Base-by-base conservation (phyloP, 2,888 invertebrate genomes). In the Apamea anceps region DNA sequence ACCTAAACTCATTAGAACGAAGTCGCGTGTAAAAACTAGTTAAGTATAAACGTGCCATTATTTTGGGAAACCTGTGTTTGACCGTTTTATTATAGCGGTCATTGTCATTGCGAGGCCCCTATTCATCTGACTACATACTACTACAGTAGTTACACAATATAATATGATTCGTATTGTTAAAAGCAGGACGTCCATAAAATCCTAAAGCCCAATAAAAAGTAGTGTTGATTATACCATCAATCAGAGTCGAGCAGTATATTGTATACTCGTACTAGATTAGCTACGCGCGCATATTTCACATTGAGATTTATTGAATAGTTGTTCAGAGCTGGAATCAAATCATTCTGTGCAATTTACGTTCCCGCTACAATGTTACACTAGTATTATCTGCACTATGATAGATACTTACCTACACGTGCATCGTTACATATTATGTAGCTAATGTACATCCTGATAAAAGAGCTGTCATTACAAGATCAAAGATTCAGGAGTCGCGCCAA, bases 261-360 rank as follows among this genome's bases (percentile, higher is more conserved):
- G 74, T 66, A 65, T 65, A 60, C 48, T 60, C n/a, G 32, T 48
- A 63, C 42, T 77, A 74, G 72, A 81, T 88, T 84, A 74, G 67
- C 75, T 62, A 42, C 80, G 51, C 74, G 45, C 57, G 65, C 42
- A 84, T 86, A 76, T 78, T 78, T 81, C 84, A 79, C 81, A 70
- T 74, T 79, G 79, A 80, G 78, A 88, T 87, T 87, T 87, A 87
- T 84, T 81, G 77, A 73, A 77, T 81, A 81, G 86, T 71, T 83
- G 75, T 79, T 81, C 70, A 62, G 74, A 51, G 87, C 72, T 74
- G 32, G 67, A 70, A 81, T 84, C 77, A 72, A 79, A 86, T 67
- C 48, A 72, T 81, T 84, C 67, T 62, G 48, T 76, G 37, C 78
- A 32, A 73, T 75, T 78, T 72, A 78, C 37, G 32, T 37, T 57